Evolutionary conservation across 2,797 vertebrate genomes (phyloP).

Genomic region (Clarias laeviceps): DNA sequence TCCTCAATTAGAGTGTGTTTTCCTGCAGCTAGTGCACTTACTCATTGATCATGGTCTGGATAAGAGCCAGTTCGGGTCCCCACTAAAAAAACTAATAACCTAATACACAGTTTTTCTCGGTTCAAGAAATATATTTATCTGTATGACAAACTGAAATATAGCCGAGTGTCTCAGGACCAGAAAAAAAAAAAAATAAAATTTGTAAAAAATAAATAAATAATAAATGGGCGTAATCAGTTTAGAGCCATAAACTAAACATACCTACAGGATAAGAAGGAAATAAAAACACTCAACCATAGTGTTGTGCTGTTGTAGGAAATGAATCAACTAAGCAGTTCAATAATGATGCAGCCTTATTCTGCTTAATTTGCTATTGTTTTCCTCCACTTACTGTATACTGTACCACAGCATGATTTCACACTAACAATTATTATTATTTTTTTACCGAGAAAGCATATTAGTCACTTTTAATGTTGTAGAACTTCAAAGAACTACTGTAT

Average conservation of each 20-base stretch:
- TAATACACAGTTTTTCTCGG: not conserved
- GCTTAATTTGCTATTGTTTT: not conserved
- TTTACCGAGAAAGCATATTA: not conserved
- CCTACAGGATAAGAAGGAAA: not conserved
- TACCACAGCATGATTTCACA: not conserved
- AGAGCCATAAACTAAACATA: not conserved
- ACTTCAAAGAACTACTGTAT: not conserved
- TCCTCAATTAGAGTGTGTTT: constrained; percentile 59
- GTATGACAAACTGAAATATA: not conserved
- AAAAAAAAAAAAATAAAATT: not conserved
- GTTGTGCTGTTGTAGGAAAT: not conserved
- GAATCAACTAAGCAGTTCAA: not conserved
- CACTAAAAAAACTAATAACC: constrained; percentile 29
- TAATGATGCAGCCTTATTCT: not conserved
- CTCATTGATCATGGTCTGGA: constrained; percentile 68
- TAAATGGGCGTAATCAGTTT: not conserved
- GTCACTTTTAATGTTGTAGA: not conserved
- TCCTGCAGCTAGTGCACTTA: constrained; percentile 57
- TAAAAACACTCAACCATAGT: not conserved
- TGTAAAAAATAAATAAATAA: not conserved
- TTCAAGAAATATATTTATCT: not conserved
- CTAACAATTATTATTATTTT: not conserved
- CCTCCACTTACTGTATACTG: not conserved
- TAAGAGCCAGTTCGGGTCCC: constrained; percentile 48
- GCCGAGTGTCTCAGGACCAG: not conserved